Conservation (phyloP, 2,888 invertebrate genomes). For the Drosophila koepferae region DNA sequence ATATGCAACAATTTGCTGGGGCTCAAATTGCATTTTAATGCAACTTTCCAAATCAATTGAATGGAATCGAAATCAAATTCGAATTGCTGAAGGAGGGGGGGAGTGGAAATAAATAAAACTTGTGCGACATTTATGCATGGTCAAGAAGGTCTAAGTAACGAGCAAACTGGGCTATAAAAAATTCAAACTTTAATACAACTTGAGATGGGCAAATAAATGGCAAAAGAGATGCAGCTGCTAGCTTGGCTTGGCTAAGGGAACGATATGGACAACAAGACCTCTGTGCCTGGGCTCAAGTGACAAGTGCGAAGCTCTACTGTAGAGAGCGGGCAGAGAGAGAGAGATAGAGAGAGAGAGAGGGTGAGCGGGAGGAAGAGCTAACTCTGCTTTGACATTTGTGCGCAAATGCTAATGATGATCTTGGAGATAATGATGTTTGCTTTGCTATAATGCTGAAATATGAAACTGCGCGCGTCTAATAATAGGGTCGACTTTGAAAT, state of each 20-base stretch:
- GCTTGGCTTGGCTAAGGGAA: neutral
- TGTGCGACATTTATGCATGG: slow-evolving; percentile 77
- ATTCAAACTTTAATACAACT: slow-evolving; percentile 76
- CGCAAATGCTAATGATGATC: slow-evolving; percentile 36
- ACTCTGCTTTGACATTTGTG: slow-evolving; percentile 62
- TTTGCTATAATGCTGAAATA: slow-evolving; percentile 67
- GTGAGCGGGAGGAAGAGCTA: neutral
- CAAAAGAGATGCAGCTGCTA: slow-evolving; percentile 21
- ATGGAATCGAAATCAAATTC: slow-evolving; percentile 1
- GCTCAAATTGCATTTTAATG: slow-evolving; percentile 78
- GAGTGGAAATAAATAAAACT: slow-evolving; percentile 62
- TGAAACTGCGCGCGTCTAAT: slow-evolving; percentile 73
- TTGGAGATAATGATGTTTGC: slow-evolving; percentile 30
- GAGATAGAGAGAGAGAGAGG: slow-evolving; percentile 6
- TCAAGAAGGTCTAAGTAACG: slow-evolving; percentile 62
- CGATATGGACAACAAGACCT: slow-evolving; percentile 59
- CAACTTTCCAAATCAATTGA: slow-evolving; percentile 79
- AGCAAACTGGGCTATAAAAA: slow-evolving; percentile 69
- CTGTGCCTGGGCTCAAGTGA: slow-evolving; percentile 74
- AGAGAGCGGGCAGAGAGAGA: neutral
- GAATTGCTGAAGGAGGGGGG: neutral
- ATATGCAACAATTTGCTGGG: slow-evolving; percentile 41
- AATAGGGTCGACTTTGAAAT: slow-evolving; percentile 82
- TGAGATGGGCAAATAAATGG: slow-evolving; percentile 72
- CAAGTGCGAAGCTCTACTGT: slow-evolving; percentile 59